Evolutionary conservation across 2,888 invertebrate species (phyloP), one percentile per base, ranked within the genome.

Genomic region (Conistra vaccinii): DNA sequence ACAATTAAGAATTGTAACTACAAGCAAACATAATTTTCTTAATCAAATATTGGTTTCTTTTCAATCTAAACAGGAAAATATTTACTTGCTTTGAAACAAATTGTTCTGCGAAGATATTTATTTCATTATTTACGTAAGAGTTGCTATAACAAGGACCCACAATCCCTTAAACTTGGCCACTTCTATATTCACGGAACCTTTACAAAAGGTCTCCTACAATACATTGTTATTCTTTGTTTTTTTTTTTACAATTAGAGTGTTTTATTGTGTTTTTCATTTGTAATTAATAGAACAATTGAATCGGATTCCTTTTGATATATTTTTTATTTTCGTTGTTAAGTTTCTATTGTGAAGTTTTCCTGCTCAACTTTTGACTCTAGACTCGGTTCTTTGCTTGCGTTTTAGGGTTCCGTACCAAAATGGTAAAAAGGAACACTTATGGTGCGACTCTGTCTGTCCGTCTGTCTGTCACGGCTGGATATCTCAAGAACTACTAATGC

Each of bases 161-260:
- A 76, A 72, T 57, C 29, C 70, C 57, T 45, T 42, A 61, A 76
- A 78, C 57, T 76, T 68, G 39, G 51, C 57, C 51, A 69, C 53
- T 82, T 67, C 26, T 53, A 51, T 71, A 68, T 26, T 63, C 57
- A 20, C 12, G 67, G 65, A 81, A 67, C 66, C 61, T 73, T 26
- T 26, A 72, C 55, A 77, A 84, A 77, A 45, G 57, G 20, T 32
- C 61, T 58, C 51, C 39, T 32, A 84, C 65, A 84, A 76, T 78
- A 73, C 53, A 66, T 73, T 75, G 61, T 67, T 69, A 53, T 78
- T 75, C 61, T 60, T 62, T 79, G 72, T 69, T 71, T 80, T 81
- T 69, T 69, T 65, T 75, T 73, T 84, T 61, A 69, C 80, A 83
- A 76, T 83, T 53, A 70, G 12, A 83, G 61, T 74, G 69, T 48